phyloP scores from a whole-genome alignment of 2,888 invertebrate species.

The Rhopalosiphum nymphaeae region DNA sequence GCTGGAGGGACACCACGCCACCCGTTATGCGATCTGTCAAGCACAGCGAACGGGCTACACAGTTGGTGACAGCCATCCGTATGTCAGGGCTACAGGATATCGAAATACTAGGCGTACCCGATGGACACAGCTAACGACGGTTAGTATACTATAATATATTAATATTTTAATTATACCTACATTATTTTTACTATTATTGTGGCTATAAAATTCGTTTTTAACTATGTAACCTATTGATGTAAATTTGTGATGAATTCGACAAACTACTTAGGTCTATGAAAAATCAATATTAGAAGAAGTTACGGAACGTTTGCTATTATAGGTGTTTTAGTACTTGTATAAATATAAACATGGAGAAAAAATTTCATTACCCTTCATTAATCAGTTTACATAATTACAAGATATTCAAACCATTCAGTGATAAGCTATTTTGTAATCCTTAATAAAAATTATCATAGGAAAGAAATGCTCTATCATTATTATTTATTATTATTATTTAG shows the following conservation, averaged over 20 bases:
- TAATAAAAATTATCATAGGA: neutral
- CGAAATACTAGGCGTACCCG: conserved; percentile 56
- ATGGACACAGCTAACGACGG: conserved; percentile 63
- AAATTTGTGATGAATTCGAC: neutral
- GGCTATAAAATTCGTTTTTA: neutral
- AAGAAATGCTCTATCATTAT: neutral
- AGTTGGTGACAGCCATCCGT: conserved; percentile 53
- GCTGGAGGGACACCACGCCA: conserved; percentile 68
- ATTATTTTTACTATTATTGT: neutral
- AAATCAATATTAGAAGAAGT: neutral
- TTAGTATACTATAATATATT: conserved; percentile 35
- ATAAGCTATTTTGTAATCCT: neutral
- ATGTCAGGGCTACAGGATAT: conserved; percentile 56
- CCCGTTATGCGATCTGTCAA: conserved; percentile 65
- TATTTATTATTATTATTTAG: no score
- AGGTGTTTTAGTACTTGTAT: neutral
- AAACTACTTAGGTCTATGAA: neutral
- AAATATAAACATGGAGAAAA: neutral
- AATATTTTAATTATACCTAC: neutral
- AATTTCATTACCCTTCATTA: neutral
- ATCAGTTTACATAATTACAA: neutral
- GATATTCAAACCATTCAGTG: neutral
- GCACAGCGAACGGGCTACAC: conserved; percentile 63
- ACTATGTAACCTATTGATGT: neutral
- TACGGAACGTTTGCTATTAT: neutral